phyloP scores from a whole-genome alignment of 2,113 vertebrate genomes.

The Maccullochella peelii region DNA sequence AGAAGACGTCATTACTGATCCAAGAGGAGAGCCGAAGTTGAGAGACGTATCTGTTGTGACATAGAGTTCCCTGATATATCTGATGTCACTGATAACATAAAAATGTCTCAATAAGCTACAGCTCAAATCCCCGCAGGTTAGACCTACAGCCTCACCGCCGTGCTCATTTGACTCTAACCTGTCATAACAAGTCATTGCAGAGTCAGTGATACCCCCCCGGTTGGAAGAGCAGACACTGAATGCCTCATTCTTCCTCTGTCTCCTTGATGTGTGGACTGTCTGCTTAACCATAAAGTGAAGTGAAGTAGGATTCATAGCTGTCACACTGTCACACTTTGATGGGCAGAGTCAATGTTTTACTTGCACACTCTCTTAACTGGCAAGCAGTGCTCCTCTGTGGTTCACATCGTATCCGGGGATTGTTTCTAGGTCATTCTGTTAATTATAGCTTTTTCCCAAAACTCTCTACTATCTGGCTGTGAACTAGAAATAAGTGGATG shows the following conservation, averaged over 20 bases:
- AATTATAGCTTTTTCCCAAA: slow-evolving; percentile 69
- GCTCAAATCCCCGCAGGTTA: slow-evolving; percentile 1
- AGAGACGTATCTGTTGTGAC: not conserved
- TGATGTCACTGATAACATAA: slow-evolving; percentile 9
- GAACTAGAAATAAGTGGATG: slow-evolving; percentile 43
- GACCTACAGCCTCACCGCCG: not conserved
- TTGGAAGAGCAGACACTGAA: not conserved
- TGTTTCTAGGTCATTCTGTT: slow-evolving; percentile 73
- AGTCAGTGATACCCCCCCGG: not conserved
- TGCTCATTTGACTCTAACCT: slow-evolving; percentile 17
- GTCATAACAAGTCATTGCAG: slow-evolving; percentile 39
- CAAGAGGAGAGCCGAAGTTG: not conserved
- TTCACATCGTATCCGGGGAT: slow-evolving; percentile 50
- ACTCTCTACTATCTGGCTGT: slow-evolving; percentile 17
- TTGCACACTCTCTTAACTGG: slow-evolving; percentile 9
- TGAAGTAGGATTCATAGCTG: not conserved
- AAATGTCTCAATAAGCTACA: slow-evolving; percentile 8
- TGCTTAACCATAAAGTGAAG: not conserved
- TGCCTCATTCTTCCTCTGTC: not conserved
- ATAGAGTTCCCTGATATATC: not conserved
- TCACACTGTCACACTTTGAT: slow-evolving; percentile 10
- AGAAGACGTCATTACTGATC: slow-evolving; percentile 1
- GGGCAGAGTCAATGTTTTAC: slow-evolving; percentile 6
- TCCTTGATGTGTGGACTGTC: not conserved
- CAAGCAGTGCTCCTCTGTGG: slow-evolving; percentile 36